Evolutionary conservation across 2,113 vertebrate species (phyloP).

Genomic region (Trogon melanurus): DNA sequence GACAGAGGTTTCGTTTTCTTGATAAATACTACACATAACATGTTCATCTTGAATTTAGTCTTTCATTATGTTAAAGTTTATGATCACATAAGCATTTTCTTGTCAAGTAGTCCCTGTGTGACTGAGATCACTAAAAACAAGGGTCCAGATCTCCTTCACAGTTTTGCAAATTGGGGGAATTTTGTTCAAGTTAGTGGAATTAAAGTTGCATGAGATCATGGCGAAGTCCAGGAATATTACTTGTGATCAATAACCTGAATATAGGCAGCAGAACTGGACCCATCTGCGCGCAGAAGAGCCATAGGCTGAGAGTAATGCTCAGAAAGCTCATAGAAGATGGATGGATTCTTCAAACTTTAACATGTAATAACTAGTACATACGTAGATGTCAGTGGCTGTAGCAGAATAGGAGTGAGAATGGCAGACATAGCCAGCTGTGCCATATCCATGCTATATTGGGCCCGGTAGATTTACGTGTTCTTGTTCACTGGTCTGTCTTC

Average conservation of each 20-base stretch:
- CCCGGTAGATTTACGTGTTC: neutral
- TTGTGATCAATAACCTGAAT: neutral
- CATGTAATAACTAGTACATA: neutral
- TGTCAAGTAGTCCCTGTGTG: neutral
- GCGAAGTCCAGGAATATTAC: neutral
- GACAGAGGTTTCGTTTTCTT: neutral
- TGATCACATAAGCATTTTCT: neutral
- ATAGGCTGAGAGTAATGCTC: neutral
- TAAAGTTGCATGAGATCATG: neutral
- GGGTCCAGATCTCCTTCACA: neutral
- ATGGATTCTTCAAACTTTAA: slow-evolving; percentile 32
- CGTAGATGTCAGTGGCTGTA: slow-evolving; percentile 7
- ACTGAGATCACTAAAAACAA: neutral
- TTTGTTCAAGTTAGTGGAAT: neutral
- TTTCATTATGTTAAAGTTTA: neutral
- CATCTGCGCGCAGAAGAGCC: neutral
- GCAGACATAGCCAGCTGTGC: slow-evolving; percentile 7
- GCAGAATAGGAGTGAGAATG: neutral
- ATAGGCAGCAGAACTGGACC: neutral
- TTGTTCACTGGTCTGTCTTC: neutral
- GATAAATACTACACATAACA: neutral
- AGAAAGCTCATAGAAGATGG: neutral
- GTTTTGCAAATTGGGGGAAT: neutral
- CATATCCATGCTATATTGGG: slow-evolving; percentile 11
- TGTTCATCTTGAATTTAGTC: neutral